phyloP scores from a whole-genome alignment of 2,797 vertebrate species.

The Enteromius viviparus region DNA sequence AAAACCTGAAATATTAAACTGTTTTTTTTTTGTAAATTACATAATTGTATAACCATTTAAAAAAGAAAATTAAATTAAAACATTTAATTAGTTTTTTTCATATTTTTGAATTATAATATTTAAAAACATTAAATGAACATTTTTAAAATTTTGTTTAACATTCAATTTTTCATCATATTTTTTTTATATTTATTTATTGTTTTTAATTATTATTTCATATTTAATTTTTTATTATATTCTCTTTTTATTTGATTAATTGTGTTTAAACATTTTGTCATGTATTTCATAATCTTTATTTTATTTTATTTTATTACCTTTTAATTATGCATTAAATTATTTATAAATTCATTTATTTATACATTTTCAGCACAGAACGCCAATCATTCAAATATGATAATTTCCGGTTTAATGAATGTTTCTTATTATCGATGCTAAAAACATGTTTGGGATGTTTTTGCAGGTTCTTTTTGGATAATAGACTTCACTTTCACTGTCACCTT shows the following conservation, averaged over 20 bases:
- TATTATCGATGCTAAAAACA: neutral
- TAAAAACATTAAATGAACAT: neutral
- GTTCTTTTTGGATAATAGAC: neutral
- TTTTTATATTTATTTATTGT: neutral
- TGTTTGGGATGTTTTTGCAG: neutral
- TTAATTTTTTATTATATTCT: too few species aligned
- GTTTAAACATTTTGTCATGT: neutral
- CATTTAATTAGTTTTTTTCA: too few species aligned
- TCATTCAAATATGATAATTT: neutral
- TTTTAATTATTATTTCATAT: too few species aligned
- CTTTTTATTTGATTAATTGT: neutral
- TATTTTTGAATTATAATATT: too few species aligned
- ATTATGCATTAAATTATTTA: too few species aligned
- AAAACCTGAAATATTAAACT: neutral
- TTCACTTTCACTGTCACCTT: neutral
- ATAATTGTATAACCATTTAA: neutral
- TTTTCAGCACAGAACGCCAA: neutral
- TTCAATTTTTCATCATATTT: neutral
- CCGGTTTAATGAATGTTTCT: neutral
- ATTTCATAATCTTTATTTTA: neutral
- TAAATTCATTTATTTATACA: too few species aligned
- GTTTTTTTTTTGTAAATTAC: neutral
- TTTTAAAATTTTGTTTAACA: neutral
- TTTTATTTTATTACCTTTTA: too few species aligned
- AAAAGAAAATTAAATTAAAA: too few species aligned